Percentiles rank a stretch among this genome's conserved stretches.
These are phyloP conservation scores for Syndactyla subalaris DNA, from an alignment of 2,797 vertebrate genomes.

Conservation along the genomic window DNA sequence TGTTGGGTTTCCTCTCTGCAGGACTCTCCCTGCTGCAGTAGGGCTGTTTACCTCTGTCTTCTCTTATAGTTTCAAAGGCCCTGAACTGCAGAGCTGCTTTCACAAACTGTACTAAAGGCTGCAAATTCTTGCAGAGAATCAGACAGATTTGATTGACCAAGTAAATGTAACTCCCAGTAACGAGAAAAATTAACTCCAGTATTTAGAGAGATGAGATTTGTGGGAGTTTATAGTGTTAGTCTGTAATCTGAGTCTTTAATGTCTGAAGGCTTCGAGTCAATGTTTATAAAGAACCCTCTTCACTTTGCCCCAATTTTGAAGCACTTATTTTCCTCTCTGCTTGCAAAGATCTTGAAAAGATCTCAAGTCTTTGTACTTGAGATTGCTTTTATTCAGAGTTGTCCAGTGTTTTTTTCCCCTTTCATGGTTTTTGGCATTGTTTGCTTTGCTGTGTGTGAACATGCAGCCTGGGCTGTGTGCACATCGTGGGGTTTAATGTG, in stretches of 20 bases:
- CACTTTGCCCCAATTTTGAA: conserved; percentile 29
- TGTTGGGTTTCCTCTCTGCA: conserved; percentile 45
- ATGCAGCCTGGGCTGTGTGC: not conserved
- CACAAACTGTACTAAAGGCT: not conserved
- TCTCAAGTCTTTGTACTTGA: conserved; percentile 47
- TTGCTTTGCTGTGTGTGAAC: conserved; percentile 31
- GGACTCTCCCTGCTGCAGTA: conserved; percentile 19
- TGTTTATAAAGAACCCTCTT: conserved; percentile 22
- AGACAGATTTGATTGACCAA: not conserved
- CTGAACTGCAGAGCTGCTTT: not conserved
- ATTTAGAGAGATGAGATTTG: not conserved
- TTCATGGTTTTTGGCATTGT: conserved; percentile 17
- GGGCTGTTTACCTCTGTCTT: conserved; percentile 25
- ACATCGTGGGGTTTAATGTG: not conserved
- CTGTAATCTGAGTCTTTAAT: not conserved
- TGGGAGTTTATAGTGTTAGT: not conserved
- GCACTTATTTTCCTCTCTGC: conserved; percentile 43
- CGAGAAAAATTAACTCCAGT: conserved; percentile 16
- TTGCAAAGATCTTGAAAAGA: conserved; percentile 53
- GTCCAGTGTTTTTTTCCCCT: conserved; percentile 46
- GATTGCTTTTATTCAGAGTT: conserved; percentile 58
- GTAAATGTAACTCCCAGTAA: conserved; percentile 6
- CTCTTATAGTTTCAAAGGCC: not conserved
- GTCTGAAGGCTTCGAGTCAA: not conserved
- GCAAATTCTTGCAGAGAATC: not conserved